Evolutionary conservation across 2,113 vertebrate genomes (phyloP).

Genomic region (Grallaria varia): DNA sequence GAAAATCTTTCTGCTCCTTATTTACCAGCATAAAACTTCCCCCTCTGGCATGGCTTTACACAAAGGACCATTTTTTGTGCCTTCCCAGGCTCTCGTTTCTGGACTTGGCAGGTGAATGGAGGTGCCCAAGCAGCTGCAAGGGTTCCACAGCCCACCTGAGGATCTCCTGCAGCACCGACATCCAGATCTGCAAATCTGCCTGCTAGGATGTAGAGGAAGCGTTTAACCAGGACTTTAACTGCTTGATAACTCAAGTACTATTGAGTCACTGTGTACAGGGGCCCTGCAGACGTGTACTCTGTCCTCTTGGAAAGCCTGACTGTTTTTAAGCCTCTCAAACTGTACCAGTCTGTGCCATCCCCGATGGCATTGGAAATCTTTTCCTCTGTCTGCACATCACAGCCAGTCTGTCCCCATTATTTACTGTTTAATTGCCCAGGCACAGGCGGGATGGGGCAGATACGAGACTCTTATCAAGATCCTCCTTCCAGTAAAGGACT

Average conservation of each 20-base stretch:
- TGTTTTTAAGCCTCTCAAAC: not conserved
- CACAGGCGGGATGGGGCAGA: not conserved
- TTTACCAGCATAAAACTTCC: not conserved
- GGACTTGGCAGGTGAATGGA: not conserved
- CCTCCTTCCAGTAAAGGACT: slow-evolving; percentile 15
- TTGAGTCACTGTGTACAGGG: not conserved
- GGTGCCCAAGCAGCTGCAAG: not conserved
- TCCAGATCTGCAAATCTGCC: not conserved
- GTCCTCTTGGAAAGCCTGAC: not conserved
- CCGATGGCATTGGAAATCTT: not conserved
- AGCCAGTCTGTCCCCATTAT: not conserved
- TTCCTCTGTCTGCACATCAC: not conserved
- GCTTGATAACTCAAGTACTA: not conserved
- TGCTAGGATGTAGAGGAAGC: not conserved
- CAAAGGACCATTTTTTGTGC: not conserved
- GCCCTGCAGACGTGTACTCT: not conserved
- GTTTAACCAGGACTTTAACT: not conserved
- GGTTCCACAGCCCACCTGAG: accelerated
- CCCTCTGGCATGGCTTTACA: not conserved
- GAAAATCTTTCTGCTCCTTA: not conserved
- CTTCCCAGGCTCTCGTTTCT: not conserved
- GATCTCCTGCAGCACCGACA: not conserved
- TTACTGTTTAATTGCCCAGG: not conserved
- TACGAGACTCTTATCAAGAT: not conserved
- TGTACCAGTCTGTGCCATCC: accelerated